phyloP scores from a whole-genome alignment of 2,113 vertebrate genomes.

The Podarcis cretensis region DNA sequence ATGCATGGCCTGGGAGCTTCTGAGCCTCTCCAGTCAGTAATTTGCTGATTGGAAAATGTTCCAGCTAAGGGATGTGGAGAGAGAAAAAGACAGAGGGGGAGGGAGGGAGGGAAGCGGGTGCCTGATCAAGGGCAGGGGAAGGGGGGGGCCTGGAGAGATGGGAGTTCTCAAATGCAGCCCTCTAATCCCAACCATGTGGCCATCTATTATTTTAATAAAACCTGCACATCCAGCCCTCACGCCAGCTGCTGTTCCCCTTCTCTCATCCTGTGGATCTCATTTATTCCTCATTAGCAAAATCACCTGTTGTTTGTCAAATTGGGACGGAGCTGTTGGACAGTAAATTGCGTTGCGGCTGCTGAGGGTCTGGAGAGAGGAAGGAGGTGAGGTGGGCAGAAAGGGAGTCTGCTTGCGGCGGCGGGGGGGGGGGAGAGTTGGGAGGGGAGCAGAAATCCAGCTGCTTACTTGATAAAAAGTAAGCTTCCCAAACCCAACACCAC shows the following conservation, averaged over 20 bases:
- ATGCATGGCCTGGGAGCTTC: constrained; percentile 48
- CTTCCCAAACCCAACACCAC: background rate
- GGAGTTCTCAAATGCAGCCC: constrained; percentile 62
- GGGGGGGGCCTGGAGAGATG: constrained; percentile 29
- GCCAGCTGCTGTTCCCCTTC: constrained; percentile 78
- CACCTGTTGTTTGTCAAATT: constrained; percentile 86
- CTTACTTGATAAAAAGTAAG: background rate
- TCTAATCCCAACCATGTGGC: constrained; percentile 74
- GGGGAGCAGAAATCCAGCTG: background rate
- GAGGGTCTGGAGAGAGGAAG: constrained; percentile 41
- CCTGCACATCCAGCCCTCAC: constrained; percentile 71
- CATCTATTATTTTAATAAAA: constrained; percentile 81
- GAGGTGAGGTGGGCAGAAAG: background rate
- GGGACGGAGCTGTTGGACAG: constrained; percentile 76
- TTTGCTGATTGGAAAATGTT: constrained; percentile 55
- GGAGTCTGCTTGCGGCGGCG: fast-evolving
- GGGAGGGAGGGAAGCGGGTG: background rate
- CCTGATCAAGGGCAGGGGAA: background rate
- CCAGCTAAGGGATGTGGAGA: constrained; percentile 18
- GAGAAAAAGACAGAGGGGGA: constrained; percentile 19
- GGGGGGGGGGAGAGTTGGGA: background rate
- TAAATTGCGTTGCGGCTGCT: constrained; percentile 66
- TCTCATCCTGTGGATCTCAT: constrained; percentile 76
- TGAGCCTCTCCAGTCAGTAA: constrained; percentile 56
- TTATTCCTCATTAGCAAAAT: constrained; percentile 84